These are phyloP conservation scores for Eupithecia subfuscata DNA, from an alignment of 2,888 invertebrate species.

Conservation along the genomic window DNA sequence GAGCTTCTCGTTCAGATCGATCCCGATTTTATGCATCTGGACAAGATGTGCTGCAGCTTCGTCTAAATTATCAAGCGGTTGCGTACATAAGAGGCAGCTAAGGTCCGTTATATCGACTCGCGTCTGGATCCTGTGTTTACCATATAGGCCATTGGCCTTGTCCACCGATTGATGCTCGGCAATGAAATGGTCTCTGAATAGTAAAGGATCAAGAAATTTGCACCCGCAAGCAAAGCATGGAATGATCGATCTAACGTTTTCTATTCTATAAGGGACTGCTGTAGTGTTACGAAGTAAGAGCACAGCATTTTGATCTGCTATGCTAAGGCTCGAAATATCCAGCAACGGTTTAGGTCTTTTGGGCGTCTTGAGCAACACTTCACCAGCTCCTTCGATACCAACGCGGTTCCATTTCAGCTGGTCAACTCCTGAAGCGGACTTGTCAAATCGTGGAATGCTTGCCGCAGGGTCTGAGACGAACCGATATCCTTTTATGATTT, in stretches of 20 bases:
- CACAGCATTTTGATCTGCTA: constrained; percentile 18
- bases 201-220: constrained; percentile 31
- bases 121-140: constrained; percentile 24
- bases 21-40: constrained; percentile 24
- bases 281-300: constrained; percentile 25
- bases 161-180: constrained; percentile 36
- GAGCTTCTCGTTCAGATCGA: constrained; percentile 26
- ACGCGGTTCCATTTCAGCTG: neutral
- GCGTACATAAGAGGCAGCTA: constrained; percentile 33
- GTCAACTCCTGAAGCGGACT: neutral
- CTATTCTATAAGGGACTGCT: constrained; percentile 25
- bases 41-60: constrained; percentile 29
- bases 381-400: neutral
- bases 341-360: neutral
- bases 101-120: constrained; percentile 39
- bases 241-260: constrained; percentile 3
- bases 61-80: constrained; percentile 27
- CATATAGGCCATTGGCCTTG: constrained; percentile 26
- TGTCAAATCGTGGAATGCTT: neutral
- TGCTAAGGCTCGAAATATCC: neutral
- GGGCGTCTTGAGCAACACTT: neutral
- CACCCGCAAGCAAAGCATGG: constrained; percentile 25
- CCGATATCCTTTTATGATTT: neutral
- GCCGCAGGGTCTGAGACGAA: neutral
- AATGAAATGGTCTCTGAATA: constrained; percentile 39